Conservation (phyloP, 1,140 invertebrate genomes). For the Drosophila azteca region DNA sequence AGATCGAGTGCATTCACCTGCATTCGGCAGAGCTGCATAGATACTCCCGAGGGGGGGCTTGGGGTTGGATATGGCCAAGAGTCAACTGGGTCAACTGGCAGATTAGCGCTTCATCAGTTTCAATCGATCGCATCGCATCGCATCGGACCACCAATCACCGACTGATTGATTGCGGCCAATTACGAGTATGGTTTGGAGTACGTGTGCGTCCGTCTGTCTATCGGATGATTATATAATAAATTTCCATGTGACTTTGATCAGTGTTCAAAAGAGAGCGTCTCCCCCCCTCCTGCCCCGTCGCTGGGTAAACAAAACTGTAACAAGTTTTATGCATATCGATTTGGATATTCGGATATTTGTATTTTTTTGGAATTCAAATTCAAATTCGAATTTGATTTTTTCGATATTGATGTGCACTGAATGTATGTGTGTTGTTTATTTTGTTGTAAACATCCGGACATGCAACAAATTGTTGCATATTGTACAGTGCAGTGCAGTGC, state of each 20-base stretch:
- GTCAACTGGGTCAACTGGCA: conserved; percentile 72
- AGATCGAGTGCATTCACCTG: conserved; percentile 72
- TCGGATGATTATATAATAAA: conserved; percentile 69
- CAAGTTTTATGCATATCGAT: conserved; percentile 53
- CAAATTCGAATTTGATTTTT: conserved; percentile 46
- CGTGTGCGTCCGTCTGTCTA: not conserved
- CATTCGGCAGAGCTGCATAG: conserved; percentile 8
- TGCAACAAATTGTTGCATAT: conserved; percentile 81
- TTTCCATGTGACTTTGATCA: conserved; percentile 75
- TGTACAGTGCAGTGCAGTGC: conserved; percentile 10
- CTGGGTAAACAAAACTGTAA: conserved; percentile 65
- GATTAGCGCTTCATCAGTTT: conserved; percentile 69
- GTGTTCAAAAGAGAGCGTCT: conserved; percentile 42
- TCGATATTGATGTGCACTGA: conserved; percentile 54
- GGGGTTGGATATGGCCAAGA: conserved; percentile 17
- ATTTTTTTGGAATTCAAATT: conserved; percentile 21
- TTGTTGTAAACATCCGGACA: conserved; percentile 79
- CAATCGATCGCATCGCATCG: conserved; percentile 44
- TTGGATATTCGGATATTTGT: conserved; percentile 26
- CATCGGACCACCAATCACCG: conserved; percentile 29
- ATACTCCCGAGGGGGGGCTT: not conserved
- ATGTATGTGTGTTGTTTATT: conserved; percentile 64
- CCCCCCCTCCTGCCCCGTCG: too few species aligned
- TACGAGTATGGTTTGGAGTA: conserved; percentile 29
- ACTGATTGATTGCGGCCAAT: conserved; percentile 74